Base-by-base conservation (phyloP, 2,113 vertebrate genomes). In the Pogona vitticeps region DNA sequence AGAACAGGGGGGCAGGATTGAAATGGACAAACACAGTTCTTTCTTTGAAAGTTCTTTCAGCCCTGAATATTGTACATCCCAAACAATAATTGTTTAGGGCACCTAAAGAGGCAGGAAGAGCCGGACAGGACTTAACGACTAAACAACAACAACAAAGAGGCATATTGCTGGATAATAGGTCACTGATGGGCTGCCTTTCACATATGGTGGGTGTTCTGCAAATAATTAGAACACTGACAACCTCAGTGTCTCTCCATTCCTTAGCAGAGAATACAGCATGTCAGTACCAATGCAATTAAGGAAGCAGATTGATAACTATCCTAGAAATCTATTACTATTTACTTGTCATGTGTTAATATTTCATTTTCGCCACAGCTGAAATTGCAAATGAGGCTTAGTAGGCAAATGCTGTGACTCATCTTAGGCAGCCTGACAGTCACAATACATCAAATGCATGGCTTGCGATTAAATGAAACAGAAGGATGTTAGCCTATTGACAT, bases 341-440 rank as follows among this genome's bases (percentile, higher is more conserved):
- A 1, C 84, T 84, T 84, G 33, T 20, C 42, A 1, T 73, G 33
- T 76, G 36, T 71, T 87, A 86, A 33, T 88, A 88, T 83, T 86
- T 86, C 1, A 63, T 88, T 91, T 91, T 91, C 33, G 80, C 15
- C 6, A 83, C 75, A 42, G 40, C 36, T 31, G 76, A 17, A 77
- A 88, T 40, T 88, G 26, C 6, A 1, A 84, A 85, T 83, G 63
- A 73, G 1, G 2, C 78, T 94, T 90, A 88, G 20, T 10, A 84
- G 58, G 40, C 84, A 72, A n/a, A 68, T 0, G 1, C 0, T 42
- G 4, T 82, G 31, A 71, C 26, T 80, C 2, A 12, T 83, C 84
- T 91, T 0, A 80, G n/a, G 0, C 70, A 42, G 1, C 33, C 5
- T 2, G 75, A 82, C 6, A 83, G 0, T 28, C 76, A 26, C 59